phyloP scores from a whole-genome alignment of 1,140 invertebrate species.

The Leguminivora glycinivorella region DNA sequence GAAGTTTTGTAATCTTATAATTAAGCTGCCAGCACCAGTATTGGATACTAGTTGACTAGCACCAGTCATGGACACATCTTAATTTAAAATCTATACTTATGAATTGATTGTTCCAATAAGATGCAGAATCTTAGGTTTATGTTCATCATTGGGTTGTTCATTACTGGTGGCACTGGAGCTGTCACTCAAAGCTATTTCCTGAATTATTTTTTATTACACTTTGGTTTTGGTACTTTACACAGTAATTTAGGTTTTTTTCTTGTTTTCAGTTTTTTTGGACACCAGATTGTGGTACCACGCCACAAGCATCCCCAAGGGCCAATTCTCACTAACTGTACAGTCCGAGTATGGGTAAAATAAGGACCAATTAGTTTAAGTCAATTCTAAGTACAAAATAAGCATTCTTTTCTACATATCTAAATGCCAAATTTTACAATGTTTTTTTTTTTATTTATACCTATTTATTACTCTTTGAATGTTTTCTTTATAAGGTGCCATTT shows the following conservation, averaged over 20 bases:
- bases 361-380: constrained; percentile 27
- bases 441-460: constrained; percentile 51
- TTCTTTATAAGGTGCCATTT: constrained; percentile 51
- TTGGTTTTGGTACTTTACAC: too few species aligned
- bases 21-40: too few species aligned
- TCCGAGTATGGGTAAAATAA: constrained; percentile 91
- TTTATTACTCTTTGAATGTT: constrained; percentile 43
- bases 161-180: too few species aligned
- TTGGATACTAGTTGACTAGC: too few species aligned
- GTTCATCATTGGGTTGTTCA: too few species aligned
- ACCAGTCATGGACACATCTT: too few species aligned
- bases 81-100: too few species aligned
- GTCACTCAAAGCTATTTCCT: too few species aligned
- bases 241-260: constrained; percentile 40
- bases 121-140: too few species aligned
- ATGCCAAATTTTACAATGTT: constrained; percentile 61
- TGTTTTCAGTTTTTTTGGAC: constrained; percentile 87
- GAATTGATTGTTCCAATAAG: too few species aligned
- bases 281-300: constrained; percentile 96
- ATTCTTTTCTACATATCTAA: constrained; percentile 65
- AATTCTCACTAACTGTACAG: constrained; percentile 93
- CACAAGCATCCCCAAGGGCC: constrained; percentile 89
- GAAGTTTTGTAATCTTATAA: too few species aligned
- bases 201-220: too few species aligned
- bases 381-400: constrained; percentile 53